These are phyloP conservation scores for Acleris sparsana DNA, from an alignment of 2,888 invertebrate species.

Conservation along the genomic window DNA sequence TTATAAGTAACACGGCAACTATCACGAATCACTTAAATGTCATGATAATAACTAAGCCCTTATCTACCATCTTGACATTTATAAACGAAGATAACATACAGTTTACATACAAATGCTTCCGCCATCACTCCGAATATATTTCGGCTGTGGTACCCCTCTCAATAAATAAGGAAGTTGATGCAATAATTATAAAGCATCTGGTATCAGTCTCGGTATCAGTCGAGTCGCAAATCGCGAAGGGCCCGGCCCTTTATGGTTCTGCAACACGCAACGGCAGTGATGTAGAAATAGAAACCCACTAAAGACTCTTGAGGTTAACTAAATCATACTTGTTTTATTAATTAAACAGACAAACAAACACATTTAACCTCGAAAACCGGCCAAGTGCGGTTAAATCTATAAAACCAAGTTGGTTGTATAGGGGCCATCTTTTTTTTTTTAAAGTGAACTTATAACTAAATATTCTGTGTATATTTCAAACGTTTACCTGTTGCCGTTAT, in stretches of 20 bases:
- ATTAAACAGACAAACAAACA: no score
- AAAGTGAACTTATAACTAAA: no score
- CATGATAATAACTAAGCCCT: background rate
- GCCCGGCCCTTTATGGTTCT: conserved; percentile 24
- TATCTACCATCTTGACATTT: conserved; percentile 12
- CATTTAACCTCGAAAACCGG: no score
- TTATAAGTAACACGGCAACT: no score
- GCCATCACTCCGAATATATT: conserved; percentile 11
- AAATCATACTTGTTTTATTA: no score
- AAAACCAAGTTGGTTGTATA: no score
- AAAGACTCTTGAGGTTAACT: no score
- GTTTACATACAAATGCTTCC: conserved; percentile 26
- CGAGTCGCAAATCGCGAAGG: conserved; percentile 23
- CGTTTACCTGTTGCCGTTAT: no score
- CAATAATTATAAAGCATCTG: conserved; percentile 37
- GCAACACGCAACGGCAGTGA: conserved; percentile 19
- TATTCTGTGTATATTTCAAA: no score
- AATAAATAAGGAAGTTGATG: conserved; percentile 37
- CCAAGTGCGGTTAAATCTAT: no score
- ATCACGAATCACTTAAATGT: background rate
- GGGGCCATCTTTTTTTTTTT: no score
- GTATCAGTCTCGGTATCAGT: conserved; percentile 34
- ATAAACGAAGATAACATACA: background rate
- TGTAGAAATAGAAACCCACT: no score
- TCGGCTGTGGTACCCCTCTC: conserved; percentile 25